Base-by-base conservation (phyloP, 2,888 invertebrate species). In the Escarpia spicata region DNA sequence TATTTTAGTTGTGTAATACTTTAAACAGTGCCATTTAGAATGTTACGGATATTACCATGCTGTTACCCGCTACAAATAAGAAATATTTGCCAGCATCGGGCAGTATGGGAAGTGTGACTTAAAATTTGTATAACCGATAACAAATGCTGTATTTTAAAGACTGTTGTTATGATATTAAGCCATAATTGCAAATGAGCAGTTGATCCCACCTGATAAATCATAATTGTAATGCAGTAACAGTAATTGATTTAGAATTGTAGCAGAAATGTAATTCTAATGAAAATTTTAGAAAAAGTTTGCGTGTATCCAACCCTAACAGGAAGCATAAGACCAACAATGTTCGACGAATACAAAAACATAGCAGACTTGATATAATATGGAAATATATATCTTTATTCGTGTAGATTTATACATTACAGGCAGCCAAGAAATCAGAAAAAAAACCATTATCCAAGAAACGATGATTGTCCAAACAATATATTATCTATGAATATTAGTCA, bases 391-490 rank as follows among this genome's bases (percentile, higher is more conserved):
- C 26, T 75, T 75, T 75, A 75, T 75, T 75, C 19, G 19, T 75
- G 75, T 75, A 75, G 19, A 75, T 75, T 75, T 75, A 75, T n/a
- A 75, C 26, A 26, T 75, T 75, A 75, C 75, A 75, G 4, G n/a
- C 75, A 75, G n/a, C 4, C 75, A 75, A 26, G 75, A 75, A 75
- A 75, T 75, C 19, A 75, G 75, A 75, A 75, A 26, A 75, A 75
- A 75, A 75, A 75, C 19, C 15, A 26, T 75, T 75, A 75, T 75
- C 26, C 19, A 19, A 75, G 19, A 19, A 52, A 52, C 12, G 12
- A 75, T 75, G 75, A 75, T 75, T n/a, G 75, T 75, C 75, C 75
- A 75, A 75, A n/a, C 75, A 75, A 75, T n/a, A 75, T 26, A 26
- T 19, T 75, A 75, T 75, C 19, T 75, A 75, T n/a, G 75, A 75